Base-by-base conservation (phyloP, 2,797 vertebrate genomes). In the Platalea minor region DNA sequence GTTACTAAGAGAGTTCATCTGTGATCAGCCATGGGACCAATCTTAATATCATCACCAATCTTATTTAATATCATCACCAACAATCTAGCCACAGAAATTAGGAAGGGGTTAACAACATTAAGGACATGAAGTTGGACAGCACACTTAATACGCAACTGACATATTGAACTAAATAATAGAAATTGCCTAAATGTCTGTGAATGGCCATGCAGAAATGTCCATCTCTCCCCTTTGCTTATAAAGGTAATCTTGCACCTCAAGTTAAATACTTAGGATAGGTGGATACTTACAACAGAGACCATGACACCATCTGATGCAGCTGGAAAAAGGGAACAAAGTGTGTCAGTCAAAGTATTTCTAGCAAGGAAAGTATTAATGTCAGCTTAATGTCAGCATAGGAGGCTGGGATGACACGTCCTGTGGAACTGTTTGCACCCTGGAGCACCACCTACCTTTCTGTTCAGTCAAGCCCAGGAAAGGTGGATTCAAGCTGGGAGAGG, bases 221-320 rank as follows among this genome's bases (percentile, higher is more conserved):
- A 11, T n/a, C 46, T 54, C 26, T 50, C 29, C 20, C 8, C 26
- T 54, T 46, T 41, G 11, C 43, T 68, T 65, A 65, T 14, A 39
- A 11, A 65, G 10, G 15, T 31, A 65, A 63, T 23, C 24, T 67
- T 51, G 29, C 4, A 88, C 11, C 41, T 77, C 19, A 54, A 17
- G 29, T 39, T 45, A 57, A 86, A 82, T 54, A 46, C 9, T 63
- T 53, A 12, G 9, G 4, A 28, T 28, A 70, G 20, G 23, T 65
- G 16, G 18, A 39, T 73, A 61, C 5, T 33, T 75, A 43, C 4
- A 89, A 35, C 3, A 82, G 29, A 76, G 21, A 59, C 8, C 7
- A 75, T 0, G 0, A 18, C 39, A 61, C 9, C 28, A 68, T 4
- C 28, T 77, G 33, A 68, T 65, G n/a, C 33, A 91, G 5, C 39